A percentile compares a stretch with the other conserved stretches of the same genome.
These are phyloP conservation scores for Rhamphomyia laevipes DNA, from an alignment of 2,888 invertebrate species.

Conservation along the genomic window DNA sequence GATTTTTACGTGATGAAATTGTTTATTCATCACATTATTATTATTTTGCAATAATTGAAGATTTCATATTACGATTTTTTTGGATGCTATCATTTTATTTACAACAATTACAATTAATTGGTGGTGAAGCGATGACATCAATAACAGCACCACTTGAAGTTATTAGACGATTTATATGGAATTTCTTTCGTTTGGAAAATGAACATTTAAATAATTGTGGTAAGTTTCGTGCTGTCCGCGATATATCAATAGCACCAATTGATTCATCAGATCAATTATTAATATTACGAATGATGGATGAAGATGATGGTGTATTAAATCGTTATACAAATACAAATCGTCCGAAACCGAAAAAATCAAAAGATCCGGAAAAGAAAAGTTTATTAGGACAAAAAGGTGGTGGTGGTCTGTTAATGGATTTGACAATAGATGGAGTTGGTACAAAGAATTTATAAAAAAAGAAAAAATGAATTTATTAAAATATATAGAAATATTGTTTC, in stretches of 20 bases:
- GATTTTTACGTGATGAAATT: constrained; percentile 84
- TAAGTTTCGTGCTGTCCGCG: constrained; percentile 94
- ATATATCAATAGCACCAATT: constrained; percentile 90
- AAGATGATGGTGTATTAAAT: constrained; percentile 76
- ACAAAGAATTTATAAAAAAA: not conserved
- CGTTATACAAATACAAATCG: constrained; percentile 49
- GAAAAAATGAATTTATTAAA: too few relatives aligned
- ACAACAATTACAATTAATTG: constrained; percentile 63
- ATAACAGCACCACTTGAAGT: constrained; percentile 79
- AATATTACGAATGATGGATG: constrained; percentile 92
- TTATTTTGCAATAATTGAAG: constrained; percentile 94
- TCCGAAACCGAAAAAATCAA: constrained; percentile 45
- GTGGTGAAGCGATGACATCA: constrained; percentile 71
- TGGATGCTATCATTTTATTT: constrained; percentile 86
- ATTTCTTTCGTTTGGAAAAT: constrained; percentile 98
- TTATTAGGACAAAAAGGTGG: constrained; percentile 26
- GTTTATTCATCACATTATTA: constrained; percentile 87
- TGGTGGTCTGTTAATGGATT: not conserved
- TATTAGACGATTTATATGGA: constrained; percentile 94
- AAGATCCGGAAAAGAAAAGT: constrained; percentile 46
- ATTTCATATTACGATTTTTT: constrained; percentile 81
- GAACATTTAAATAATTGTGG: constrained; percentile 99
- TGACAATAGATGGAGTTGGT: not conserved
- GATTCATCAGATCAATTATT: constrained; percentile 86
- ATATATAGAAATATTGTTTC: too few relatives aligned